These are phyloP conservation scores for Blastobasis lacticolella DNA, from an alignment of 2,888 invertebrate species.

Conservation along the genomic window DNA sequence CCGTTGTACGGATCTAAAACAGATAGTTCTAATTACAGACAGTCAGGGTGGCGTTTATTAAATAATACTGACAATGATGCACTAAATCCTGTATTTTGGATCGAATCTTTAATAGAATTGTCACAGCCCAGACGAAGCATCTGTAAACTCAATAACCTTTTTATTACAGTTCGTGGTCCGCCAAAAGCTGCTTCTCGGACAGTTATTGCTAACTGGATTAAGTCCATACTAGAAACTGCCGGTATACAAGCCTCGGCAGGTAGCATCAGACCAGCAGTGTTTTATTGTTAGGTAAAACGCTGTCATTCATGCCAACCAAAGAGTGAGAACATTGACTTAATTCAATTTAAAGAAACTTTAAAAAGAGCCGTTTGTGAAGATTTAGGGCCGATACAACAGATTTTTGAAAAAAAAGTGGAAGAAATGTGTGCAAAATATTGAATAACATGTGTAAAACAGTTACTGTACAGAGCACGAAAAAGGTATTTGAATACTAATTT, in stretches of 20 bases:
- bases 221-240: background rate
- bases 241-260: constrained; percentile 3
- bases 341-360: too few relatives aligned
- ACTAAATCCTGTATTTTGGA: constrained; percentile 2
- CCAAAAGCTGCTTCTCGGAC: constrained; percentile 2
- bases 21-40: constrained; percentile 9
- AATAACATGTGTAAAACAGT: too few relatives aligned
- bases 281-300: too few relatives aligned
- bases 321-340: too few relatives aligned
- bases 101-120: background rate
- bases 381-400: too few relatives aligned
- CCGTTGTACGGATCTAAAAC: constrained; percentile 15
- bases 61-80: background rate
- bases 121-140: background rate
- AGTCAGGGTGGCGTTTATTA: constrained; percentile 13
- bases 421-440: too few relatives aligned
- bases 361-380: too few relatives aligned
- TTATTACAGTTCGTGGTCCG: background rate
- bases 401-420: too few relatives aligned
- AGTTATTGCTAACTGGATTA: background rate
- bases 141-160: background rate
- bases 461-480: too few relatives aligned
- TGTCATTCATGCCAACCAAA: too few relatives aligned
- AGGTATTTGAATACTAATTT: too few relatives aligned
- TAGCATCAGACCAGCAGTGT: constrained; percentile 4